Base-by-base conservation (phyloP, 2,113 vertebrate genomes). In the Mellivora capensis region DNA sequence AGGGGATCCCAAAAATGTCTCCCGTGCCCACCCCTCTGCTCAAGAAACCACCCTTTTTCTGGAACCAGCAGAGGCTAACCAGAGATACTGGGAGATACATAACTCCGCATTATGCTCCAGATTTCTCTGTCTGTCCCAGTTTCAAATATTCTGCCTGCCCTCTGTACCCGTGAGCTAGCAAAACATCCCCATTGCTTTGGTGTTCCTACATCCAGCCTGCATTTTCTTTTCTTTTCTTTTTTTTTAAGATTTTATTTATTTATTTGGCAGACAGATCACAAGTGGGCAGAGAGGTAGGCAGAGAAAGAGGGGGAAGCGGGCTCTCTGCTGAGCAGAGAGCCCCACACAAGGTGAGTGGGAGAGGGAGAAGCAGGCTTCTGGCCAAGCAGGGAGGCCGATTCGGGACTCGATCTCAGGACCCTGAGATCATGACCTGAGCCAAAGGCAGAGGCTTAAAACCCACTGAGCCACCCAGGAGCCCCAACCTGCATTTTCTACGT, bases 91-190 rank as follows among this genome's bases (percentile, higher is more conserved):
- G 64, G 39, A n/a, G 52, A 81, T 52, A 57, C 0, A 0, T 12
- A 81, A 79, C 47, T 62, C 64, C 17, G 1, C 6, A 7, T 67
- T 59, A 42, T 10, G 27, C 13, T 91, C 69, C 6, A 18, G 54
- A 84, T 44, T 84, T 84, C 64, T 71, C 59, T 71, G 20, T 76
- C 76, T 83, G 61, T 76, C 61, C 61, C 69, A 72, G 69, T 87
- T 90, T 83, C 76, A 79, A 83, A 64, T 54, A 47, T 7, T 80
- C 44, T 91, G 87, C 47, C 37, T 91, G 90, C 47, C 37, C 31
- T 21, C 44, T 49, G 18, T 8, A 52, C 39, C 86, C 69, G 74
- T 12, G 31, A 96, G 69, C 44, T 64, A 74, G 31, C 76, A 90
- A 79, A 96, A 77, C 25, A 79, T 3, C 39, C 42, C 39, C 25